Percentiles rank a stretch among this genome's conserved stretches.
Evolutionary conservation across 2,113 vertebrate species (phyloP).

Genomic region (Felis chaus): DNA sequence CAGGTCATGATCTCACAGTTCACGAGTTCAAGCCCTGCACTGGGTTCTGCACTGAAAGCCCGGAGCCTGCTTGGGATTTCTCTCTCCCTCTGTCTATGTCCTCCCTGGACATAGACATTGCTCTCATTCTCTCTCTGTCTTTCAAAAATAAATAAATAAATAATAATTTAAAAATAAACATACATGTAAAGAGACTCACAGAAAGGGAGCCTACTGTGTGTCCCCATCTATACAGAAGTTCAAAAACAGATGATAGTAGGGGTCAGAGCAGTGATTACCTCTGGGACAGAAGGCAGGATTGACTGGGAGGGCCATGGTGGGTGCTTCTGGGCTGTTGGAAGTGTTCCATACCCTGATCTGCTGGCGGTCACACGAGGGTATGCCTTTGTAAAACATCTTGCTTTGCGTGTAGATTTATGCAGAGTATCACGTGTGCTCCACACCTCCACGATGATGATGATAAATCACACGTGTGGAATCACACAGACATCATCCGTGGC

Average conservation of each 20-base stretch:
- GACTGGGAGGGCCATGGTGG: neutral
- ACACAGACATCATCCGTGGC: rapidly evolving
- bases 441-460: rapidly evolving
- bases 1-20: no score
- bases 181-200: neutral
- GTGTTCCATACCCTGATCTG: neutral
- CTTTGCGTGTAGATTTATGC: neutral
- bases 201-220: rapidly evolving
- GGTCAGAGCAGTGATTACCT: neutral
- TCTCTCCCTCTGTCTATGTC: no score
- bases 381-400: rapidly evolving
- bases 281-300: neutral
- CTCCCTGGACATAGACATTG: no score
- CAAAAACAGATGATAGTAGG: neutral
- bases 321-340: neutral
- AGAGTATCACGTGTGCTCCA: rapidly evolving
- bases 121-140: no score
- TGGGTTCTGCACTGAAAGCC: no score
- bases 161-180: no score
- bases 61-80: no score
- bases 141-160: no score
- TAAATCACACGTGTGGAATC: rapidly evolving
- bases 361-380: neutral
- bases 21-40: no score
- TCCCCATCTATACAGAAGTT: neutral